Evolutionary conservation across 2,888 invertebrate species (phyloP).

Genomic region (Nomada ferruginata): DNA sequence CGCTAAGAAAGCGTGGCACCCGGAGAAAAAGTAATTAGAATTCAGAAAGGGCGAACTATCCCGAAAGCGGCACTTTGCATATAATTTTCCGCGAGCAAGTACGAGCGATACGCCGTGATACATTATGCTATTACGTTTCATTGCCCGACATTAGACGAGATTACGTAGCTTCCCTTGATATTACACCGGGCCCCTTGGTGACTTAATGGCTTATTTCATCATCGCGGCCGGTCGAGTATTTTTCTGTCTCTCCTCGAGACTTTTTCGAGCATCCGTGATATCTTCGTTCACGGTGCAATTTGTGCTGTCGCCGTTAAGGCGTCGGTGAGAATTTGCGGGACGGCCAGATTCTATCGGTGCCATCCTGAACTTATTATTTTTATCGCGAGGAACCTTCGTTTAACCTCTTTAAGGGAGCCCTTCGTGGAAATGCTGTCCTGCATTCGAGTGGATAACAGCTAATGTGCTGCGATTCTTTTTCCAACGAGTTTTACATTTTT

Average conservation of each 20-base stretch:
- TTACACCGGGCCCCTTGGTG: slow-evolving; percentile 44
- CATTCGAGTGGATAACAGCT: neutral
- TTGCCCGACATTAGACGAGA: slow-evolving; percentile 72
- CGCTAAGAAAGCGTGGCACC: neutral
- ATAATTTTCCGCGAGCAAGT: slow-evolving; percentile 34
- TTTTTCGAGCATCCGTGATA: slow-evolving; percentile 13
- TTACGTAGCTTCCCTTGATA: slow-evolving; percentile 64
- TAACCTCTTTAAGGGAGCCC: neutral
- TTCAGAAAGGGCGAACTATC: slow-evolving; percentile 33
- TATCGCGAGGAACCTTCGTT: slow-evolving; percentile 21
- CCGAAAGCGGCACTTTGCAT: slow-evolving; percentile 38
- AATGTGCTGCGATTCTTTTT: neutral
- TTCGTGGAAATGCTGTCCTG: neutral
- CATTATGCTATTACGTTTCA: slow-evolving; percentile 68
- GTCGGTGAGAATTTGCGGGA: slow-evolving; percentile 35
- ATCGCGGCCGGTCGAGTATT: slow-evolving; percentile 43
- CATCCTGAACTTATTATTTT: slow-evolving; percentile 29
- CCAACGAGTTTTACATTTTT: neutral
- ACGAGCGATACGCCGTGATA: slow-evolving; percentile 60
- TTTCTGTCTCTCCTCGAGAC: slow-evolving; percentile 28
- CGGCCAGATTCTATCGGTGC: slow-evolving; percentile 29
- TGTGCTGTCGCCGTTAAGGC: slow-evolving; percentile 14
- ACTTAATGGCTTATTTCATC: slow-evolving; percentile 72
- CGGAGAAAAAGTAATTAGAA: slow-evolving; percentile 35
- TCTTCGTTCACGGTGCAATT: slow-evolving; percentile 34